These are phyloP conservation scores for Pseudeuparius sepicola DNA, from an alignment of 2,888 invertebrate genomes.

Conservation along the genomic window DNA sequence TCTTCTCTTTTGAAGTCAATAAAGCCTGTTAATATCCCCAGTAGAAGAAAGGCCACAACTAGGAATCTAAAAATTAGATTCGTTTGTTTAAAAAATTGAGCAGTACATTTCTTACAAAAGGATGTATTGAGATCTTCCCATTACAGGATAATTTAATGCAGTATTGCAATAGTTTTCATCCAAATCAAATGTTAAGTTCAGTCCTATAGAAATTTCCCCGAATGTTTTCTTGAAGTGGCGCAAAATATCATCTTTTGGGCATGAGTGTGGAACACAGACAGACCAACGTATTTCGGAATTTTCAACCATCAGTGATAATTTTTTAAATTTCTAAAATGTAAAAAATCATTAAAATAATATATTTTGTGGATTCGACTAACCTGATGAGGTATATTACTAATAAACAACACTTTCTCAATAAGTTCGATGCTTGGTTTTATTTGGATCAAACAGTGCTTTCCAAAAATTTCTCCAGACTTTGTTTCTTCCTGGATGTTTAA, in stretches of 20 bases:
- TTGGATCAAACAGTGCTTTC: constrained; percentile 36
- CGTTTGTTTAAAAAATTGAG: constrained; percentile 8
- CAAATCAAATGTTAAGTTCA: constrained; percentile 26
- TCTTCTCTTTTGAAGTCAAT: too few species aligned
- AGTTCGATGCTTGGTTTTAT: constrained; percentile 25
- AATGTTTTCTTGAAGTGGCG: constrained; percentile 31
- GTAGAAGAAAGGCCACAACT: constrained; percentile 17
- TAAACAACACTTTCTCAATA: constrained; percentile 25
- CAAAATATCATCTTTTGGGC: constrained; percentile 32
- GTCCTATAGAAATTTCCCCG: constrained; percentile 27
- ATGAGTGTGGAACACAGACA: constrained; percentile 39
- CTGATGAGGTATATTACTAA: constrained; percentile 26
- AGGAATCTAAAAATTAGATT: constrained; percentile 19
- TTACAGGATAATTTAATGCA: constrained; percentile 23
- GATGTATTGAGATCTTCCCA: constrained; percentile 17
- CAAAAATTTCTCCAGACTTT: constrained; percentile 30
- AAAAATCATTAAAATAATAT: background rate
- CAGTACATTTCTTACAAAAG: constrained; percentile 17
- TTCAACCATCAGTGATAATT: constrained; percentile 24
- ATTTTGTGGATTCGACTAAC: constrained; percentile 18
- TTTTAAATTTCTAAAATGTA: constrained; percentile 26
- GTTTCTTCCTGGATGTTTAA: constrained; percentile 24
- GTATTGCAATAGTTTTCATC: constrained; percentile 29
- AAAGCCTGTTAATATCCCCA: constrained; percentile 13
- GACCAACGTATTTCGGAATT: constrained; percentile 31